A percentile compares a stretch with the other conserved stretches of the same genome.
These are phyloP conservation scores for Zeugodacus cucurbitae DNA, from an alignment of 1,140 invertebrate species.

Conservation along the genomic window DNA sequence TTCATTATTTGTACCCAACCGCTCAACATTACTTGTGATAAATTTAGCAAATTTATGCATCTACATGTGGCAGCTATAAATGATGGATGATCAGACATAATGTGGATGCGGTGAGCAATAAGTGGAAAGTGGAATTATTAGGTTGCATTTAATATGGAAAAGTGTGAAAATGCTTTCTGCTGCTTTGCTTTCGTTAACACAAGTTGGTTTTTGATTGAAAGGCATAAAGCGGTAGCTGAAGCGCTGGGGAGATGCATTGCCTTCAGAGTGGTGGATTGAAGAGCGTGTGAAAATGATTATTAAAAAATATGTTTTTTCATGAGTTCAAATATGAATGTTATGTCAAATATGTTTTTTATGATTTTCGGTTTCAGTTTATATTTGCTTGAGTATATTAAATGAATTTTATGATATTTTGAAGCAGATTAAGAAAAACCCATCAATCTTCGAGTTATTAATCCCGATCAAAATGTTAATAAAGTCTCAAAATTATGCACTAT, in stretches of 20 bases:
- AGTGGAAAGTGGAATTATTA: neutral
- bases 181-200: neutral
- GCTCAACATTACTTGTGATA: neutral
- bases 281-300: neutral
- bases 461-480: too few relatives aligned
- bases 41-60: slow-evolving; percentile 35
- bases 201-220: neutral
- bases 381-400: too few relatives aligned
- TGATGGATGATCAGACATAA: slow-evolving; percentile 3
- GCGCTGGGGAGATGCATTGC: neutral
- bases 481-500: too few relatives aligned
- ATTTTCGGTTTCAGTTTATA: too few relatives aligned
- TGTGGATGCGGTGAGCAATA: neutral
- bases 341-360: too few relatives aligned
- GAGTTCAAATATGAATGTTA: neutral
- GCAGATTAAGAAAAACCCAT: too few relatives aligned
- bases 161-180: neutral
- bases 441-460: too few relatives aligned
- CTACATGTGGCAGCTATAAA: slow-evolving; percentile 26
- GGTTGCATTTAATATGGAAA: slow-evolving; percentile 18
- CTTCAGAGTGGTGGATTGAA: neutral
- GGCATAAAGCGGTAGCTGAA: neutral
- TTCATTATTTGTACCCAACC: neutral
- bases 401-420: too few relatives aligned
- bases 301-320: neutral